These are phyloP conservation scores for Leuctra nigra DNA, from an alignment of 2,888 invertebrate species.

Conservation along the genomic window DNA sequence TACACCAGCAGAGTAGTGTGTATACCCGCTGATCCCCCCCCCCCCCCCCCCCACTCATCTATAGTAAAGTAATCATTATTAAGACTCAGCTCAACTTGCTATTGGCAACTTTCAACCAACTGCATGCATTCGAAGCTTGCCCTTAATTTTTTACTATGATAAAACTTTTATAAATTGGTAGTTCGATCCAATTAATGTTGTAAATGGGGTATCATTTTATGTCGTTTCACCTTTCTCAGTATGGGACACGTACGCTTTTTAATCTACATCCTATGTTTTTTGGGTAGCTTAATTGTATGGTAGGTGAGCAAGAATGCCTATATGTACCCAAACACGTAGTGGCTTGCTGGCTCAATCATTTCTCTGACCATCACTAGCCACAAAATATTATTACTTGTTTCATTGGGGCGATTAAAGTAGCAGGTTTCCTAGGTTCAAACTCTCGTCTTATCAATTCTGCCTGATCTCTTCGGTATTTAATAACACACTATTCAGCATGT, in stretches of 20 bases:
- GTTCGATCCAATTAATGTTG: constrained; percentile 26
- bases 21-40: too few relatives aligned
- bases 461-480: not conserved
- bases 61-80: too few relatives aligned
- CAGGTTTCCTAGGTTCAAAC: too few relatives aligned
- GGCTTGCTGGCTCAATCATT: constrained; percentile 4
- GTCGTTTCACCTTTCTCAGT: constrained; percentile 20
- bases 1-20: too few relatives aligned
- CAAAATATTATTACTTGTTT: not conserved
- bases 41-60: too few relatives aligned
- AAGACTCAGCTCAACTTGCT: not conserved
- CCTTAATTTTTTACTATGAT: too few relatives aligned
- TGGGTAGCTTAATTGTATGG: constrained; percentile 15
- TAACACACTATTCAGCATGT: not conserved
- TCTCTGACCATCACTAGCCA: not conserved
- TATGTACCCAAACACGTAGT: not conserved
- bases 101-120: too few relatives aligned
- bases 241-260: constrained; percentile 11
- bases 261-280: constrained; percentile 14
- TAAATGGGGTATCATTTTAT: constrained; percentile 27
- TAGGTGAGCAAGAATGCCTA: not conserved
- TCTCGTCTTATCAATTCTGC: too few relatives aligned
- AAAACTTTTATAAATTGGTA: constrained; percentile 25
- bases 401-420: not conserved
- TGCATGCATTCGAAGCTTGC: too few relatives aligned